Evolutionary conservation across 2,888 invertebrate genomes (phyloP), one percentile per base, ranked within the genome.

Genomic region (Drosophila anceps): DNA sequence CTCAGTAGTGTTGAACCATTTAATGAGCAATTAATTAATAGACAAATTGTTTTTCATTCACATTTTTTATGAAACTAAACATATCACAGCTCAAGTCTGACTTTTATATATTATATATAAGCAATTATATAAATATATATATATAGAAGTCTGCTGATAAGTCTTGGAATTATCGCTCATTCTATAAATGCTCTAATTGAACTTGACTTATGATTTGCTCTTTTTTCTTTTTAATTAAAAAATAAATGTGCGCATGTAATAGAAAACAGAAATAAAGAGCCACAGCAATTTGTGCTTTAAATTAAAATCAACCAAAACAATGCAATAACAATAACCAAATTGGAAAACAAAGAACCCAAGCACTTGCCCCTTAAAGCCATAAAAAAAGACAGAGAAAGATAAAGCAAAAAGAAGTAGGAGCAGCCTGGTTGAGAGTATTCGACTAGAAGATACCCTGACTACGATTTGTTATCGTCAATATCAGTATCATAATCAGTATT

Each of bases 211-310:
- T 79, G 35, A 53, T 54, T 68, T 69, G 58, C 50, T 50, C 55
- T 62, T 74, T 62, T 74, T 69, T 46, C 54, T 44, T 79, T 73
- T 73, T 62, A 79, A 76, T 74, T 74, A 73, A 55, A 44, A 54
- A 61, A 64, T 61, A 61, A 79, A 74, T 65, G 37, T 20, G 8
- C 27, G 2, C 39, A 67, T 59, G 63, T 62, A 63, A 66, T 46
- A 66, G 43, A 54, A 41, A 31, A 35, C 61, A 67, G 44, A 39
- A 63, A 67, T 44, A 39, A 67, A 68, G 50, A 35, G 51, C 61
- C 41, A 55, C 55, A 53, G 54, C 37, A 43, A 67, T 62, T 71
- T 57, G 57, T 27, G 53, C 43, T 48, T 39, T 48, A 68, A 73
- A 59, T 67, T 29, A 62, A 77, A 68, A 59, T 35, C 44, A 53